A percentile compares a stretch with the other conserved stretches of the same genome.
phyloP scores from a whole-genome alignment of 1,140 invertebrate genomes.

The Lasaia peninsularis region DNA sequence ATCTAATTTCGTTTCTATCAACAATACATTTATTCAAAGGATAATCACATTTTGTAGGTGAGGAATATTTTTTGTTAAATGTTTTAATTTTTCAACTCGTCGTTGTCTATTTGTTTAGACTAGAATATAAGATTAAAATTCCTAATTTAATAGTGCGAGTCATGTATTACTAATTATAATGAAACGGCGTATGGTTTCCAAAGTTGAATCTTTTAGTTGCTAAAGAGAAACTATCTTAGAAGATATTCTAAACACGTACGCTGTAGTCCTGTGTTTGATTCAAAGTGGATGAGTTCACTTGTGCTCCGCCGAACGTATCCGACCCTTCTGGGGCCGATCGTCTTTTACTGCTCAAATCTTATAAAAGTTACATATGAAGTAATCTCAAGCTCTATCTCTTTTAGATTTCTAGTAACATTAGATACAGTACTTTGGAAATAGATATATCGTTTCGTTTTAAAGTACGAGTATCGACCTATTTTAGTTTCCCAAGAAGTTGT shows the following conservation, averaged over 20 bases:
- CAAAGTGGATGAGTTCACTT: conserved; percentile 47
- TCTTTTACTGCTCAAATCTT: conserved; percentile 24
- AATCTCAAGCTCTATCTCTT: conserved; percentile 2
- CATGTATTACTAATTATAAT: conserved; percentile 13
- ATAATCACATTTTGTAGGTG: too few species aligned
- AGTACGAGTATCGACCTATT: too few species aligned
- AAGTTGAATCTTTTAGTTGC: conserved; percentile 15
- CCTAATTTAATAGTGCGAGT: conserved; percentile 16
- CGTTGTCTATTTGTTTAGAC: too few species aligned
- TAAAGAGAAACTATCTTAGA: conserved; percentile 17
- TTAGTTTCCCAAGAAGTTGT: too few species aligned
- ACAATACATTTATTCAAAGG: too few species aligned
- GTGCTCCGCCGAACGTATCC: conserved; percentile 46
- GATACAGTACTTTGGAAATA: too few species aligned
- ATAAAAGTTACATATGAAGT: conserved; percentile 20
- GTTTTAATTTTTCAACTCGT: too few species aligned
- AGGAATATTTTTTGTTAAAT: too few species aligned
- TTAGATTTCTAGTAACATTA: too few species aligned
- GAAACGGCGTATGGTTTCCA: conserved; percentile 17
- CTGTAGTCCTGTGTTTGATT: conserved; percentile 43
- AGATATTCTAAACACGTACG: conserved; percentile 24
- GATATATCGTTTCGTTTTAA: too few species aligned
- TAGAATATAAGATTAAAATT: too few species aligned
- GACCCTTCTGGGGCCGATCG: conserved; percentile 40
- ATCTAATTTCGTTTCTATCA: too few species aligned